phyloP scores from a whole-genome alignment of 92 coral and sea anemone species.

The Actinostola sp. region DNA sequence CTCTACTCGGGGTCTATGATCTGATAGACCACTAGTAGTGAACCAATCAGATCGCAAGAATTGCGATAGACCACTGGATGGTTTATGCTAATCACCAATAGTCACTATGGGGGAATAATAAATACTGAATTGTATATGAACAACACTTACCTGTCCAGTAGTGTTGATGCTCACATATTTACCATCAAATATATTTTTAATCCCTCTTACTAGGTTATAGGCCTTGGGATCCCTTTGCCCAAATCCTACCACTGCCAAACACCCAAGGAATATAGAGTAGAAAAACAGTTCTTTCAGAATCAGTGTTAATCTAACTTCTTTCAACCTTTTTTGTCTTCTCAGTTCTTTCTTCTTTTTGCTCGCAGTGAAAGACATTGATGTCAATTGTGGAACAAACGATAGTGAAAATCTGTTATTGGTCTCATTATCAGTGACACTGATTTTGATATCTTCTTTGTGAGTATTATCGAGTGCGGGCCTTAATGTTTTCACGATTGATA shows the following conservation, averaged over 20 bases:
- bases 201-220: slow-evolving; percentile 15
- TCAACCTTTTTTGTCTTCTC: slow-evolving; percentile 19
- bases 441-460: slow-evolving; percentile 13
- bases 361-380: neutral
- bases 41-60: too few species aligned
- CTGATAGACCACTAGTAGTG: too few species aligned
- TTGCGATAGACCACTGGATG: too few species aligned
- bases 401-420: neutral
- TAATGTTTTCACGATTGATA: slow-evolving; percentile 1
- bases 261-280: slow-evolving; percentile 36
- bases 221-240: slow-evolving; percentile 25
- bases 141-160: slow-evolving; percentile 31
- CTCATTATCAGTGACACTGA: slow-evolving; percentile 6
- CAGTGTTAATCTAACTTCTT: slow-evolving; percentile 10
- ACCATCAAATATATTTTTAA: slow-evolving; percentile 23
- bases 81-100: too few species aligned
- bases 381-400: slow-evolving; percentile 2
- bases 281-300: slow-evolving; percentile 34
- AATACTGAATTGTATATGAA: too few species aligned
- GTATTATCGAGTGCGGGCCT: slow-evolving; percentile 1
- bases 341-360: slow-evolving; percentile 12
- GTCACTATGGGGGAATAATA: too few species aligned
- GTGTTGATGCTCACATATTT: slow-evolving; percentile 1
- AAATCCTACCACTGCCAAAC: slow-evolving; percentile 31
- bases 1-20: too few species aligned